Evolutionary conservation across 1,140 invertebrate genomes (phyloP).

Genomic region (Tetragnatha versicolor): DNA sequence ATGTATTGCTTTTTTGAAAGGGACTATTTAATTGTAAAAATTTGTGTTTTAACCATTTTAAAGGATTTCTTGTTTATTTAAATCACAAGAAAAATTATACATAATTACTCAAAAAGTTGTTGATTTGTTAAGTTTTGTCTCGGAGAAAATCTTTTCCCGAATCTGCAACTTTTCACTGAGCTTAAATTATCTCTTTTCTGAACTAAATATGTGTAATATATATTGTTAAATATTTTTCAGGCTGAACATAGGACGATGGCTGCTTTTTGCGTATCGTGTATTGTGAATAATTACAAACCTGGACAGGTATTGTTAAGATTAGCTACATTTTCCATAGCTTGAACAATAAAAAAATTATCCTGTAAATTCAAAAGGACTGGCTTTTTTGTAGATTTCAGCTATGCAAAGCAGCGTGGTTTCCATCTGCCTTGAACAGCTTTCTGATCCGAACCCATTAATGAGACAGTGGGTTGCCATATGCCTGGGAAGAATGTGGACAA

Average conservation of each 20-base stretch:
- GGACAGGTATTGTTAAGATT: slow-evolving; percentile 79
- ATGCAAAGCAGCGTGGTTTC: slow-evolving; percentile 86
- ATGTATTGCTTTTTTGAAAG: background rate
- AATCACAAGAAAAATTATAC: background rate
- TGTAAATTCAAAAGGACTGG: background rate
- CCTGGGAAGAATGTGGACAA: slow-evolving; percentile 91
- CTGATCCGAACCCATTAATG: slow-evolving; percentile 71
- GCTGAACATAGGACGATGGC: slow-evolving; percentile 86
- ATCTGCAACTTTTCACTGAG: no score
- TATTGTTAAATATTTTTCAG: slow-evolving; percentile 65
- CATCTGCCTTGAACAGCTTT: slow-evolving; percentile 79
- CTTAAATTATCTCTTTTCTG: background rate
- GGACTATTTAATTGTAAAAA: background rate
- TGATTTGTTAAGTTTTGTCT: no score
- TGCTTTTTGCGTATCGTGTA: slow-evolving; percentile 89
- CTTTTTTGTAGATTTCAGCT: slow-evolving; percentile 72
- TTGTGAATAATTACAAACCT: slow-evolving; percentile 85
- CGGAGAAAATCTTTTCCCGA: no score
- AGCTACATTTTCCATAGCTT: no score
- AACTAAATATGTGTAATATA: background rate
- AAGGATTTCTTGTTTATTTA: background rate
- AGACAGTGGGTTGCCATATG: slow-evolving; percentile 93
- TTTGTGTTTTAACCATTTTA: background rate
- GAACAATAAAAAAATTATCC: background rate
- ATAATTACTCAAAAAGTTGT: background rate